Evolutionary conservation across 2,113 vertebrate genomes (phyloP).

Genomic region (Emydocephalus ijimae): DNA sequence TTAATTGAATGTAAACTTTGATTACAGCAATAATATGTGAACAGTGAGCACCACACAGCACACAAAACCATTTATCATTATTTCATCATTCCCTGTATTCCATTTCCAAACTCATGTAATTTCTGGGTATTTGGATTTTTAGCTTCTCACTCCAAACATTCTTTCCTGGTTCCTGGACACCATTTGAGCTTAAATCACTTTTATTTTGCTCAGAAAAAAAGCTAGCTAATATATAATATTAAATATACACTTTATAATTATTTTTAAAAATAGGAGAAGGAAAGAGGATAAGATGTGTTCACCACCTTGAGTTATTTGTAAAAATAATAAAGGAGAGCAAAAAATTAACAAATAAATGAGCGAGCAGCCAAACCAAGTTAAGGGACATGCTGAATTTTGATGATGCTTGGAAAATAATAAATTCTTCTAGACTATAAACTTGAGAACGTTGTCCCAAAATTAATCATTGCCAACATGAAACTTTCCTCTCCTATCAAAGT

Average conservation of each 20-base stretch:
- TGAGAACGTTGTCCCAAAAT: background rate
- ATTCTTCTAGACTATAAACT: background rate
- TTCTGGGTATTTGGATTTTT: background rate
- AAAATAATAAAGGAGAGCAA: background rate
- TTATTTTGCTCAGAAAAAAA: background rate
- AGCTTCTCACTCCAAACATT: no score
- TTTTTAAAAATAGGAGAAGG: background rate
- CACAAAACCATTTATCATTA: fast-evolving
- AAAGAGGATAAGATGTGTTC: background rate
- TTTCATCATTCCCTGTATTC: background rate
- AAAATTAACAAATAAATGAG: background rate
- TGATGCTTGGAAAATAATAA: background rate
- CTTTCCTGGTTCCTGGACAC: background rate
- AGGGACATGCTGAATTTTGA: background rate
- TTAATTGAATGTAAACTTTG: background rate
- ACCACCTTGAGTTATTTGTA: background rate
- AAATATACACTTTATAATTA: background rate
- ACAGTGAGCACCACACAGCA: constrained; percentile 2
- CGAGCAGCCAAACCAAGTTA: background rate
- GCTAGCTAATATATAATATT: background rate
- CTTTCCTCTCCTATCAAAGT: background rate
- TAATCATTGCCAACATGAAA: no score
- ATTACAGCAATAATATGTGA: background rate
- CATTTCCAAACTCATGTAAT: background rate
- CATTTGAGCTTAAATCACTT: background rate